phyloP scores from a whole-genome alignment of 2,888 invertebrate genomes.

The Chrysodeixis includens region DNA sequence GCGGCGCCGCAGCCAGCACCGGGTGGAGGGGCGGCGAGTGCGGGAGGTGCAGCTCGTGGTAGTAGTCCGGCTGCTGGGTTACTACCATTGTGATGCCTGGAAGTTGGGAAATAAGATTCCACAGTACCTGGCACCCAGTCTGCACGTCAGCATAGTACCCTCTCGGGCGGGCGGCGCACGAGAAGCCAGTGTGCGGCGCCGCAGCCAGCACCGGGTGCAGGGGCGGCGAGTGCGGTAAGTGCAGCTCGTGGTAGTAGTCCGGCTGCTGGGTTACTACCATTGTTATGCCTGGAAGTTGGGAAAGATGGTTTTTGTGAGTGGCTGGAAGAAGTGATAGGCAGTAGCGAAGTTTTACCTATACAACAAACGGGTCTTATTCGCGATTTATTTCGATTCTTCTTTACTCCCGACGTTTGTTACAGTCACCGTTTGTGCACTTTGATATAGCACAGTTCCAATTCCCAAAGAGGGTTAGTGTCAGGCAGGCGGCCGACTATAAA shows the following conservation, averaged over 20 bases:
- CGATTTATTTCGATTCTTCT: no score
- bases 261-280: slow-evolving; percentile 73
- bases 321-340: no score
- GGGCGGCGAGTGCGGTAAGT: slow-evolving; percentile 88
- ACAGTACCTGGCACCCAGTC: slow-evolving; percentile 84
- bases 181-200: slow-evolving; percentile 81
- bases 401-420: no score
- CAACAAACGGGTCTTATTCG: no score
- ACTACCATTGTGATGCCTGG: slow-evolving; percentile 38
- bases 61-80: slow-evolving; percentile 85
- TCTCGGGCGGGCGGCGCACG: slow-evolving; percentile 75
- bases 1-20: slow-evolving; percentile 77
- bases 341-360: no score
- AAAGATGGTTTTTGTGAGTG: not conserved
- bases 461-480: no score
- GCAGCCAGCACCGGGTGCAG: slow-evolving; percentile 85
- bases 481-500: no score
- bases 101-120: not conserved
- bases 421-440: no score
- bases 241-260: slow-evolving; percentile 89
- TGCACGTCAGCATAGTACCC: slow-evolving; percentile 87
- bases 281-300: slow-evolving; percentile 24
- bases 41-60: slow-evolving; percentile 89
- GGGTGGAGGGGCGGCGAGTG: slow-evolving; percentile 89
- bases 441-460: no score